These are phyloP conservation scores for Ardeotis arabs DNA, from an alignment of 2,113 vertebrate species.

Conservation along the genomic window DNA sequence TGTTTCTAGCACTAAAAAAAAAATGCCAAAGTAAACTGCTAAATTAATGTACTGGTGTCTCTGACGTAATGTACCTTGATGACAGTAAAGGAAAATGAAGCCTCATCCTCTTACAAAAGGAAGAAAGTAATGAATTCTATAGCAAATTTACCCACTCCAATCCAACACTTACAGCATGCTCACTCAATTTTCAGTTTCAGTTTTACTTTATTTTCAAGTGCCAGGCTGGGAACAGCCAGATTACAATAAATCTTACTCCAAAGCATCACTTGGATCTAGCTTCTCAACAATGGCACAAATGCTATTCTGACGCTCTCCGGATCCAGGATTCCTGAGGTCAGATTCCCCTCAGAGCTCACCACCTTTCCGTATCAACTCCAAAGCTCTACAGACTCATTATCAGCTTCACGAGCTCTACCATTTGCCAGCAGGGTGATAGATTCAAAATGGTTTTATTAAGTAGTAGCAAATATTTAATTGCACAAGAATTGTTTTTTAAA, in stretches of 20 bases:
- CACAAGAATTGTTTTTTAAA: neutral
- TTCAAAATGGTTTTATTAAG: neutral
- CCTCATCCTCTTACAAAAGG: neutral
- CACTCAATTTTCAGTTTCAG: neutral
- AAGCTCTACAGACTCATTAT: neutral
- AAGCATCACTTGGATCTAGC: neutral
- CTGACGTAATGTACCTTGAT: neutral
- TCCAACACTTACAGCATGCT: neutral
- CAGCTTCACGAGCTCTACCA: neutral
- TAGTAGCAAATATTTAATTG: neutral
- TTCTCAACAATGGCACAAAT: neutral
- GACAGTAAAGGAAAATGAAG: neutral
- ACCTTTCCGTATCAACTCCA: neutral
- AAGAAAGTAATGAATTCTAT: neutral
- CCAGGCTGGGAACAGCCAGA: neutral
- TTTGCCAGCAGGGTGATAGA: neutral
- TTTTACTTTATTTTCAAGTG: neutral
- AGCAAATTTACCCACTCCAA: neutral
- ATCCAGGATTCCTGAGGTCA: neutral
- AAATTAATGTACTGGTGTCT: neutral
- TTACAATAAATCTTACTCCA: neutral
- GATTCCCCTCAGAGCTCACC: neutral
- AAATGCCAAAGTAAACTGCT: neutral
- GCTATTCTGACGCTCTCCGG: neutral
- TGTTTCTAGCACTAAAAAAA: too few species aligned